A percentile compares a stretch with the other conserved stretches of the same genome.
Evolutionary conservation across 2,888 invertebrate genomes (phyloP).

Genomic region (Eremobia ochroleuca): DNA sequence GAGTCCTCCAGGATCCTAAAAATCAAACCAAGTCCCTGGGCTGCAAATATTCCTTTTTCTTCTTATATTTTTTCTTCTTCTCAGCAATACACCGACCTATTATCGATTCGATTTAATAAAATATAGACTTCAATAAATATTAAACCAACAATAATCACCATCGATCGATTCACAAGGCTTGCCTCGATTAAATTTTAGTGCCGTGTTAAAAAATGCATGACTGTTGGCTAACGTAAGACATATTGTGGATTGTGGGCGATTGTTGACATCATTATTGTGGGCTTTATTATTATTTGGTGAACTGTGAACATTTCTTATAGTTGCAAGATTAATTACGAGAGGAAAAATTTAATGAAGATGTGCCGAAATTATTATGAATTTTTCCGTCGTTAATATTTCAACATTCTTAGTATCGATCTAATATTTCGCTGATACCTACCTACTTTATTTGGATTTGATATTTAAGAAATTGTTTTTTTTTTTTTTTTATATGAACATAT

Average conservation of each 20-base stretch:
- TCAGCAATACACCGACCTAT: not conserved
- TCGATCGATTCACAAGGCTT: slow-evolving; percentile 35
- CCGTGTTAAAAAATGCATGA: slow-evolving; percentile 43
- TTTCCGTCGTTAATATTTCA: not conserved
- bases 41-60: not conserved
- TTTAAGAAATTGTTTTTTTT: not conserved
- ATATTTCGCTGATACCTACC: not conserved
- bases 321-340: slow-evolving; percentile 32
- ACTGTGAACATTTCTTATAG: slow-evolving; percentile 30
- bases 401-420: not conserved
- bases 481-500: too few relatives aligned
- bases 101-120: slow-evolving; percentile 6
- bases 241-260: slow-evolving; percentile 41
- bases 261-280: slow-evolving; percentile 45
- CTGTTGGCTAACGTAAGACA: slow-evolving; percentile 18
- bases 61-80: not conserved
- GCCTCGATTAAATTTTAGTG: slow-evolving; percentile 27
- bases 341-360: slow-evolving; percentile 32
- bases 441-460: not conserved
- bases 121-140: slow-evolving; percentile 8
- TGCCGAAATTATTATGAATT: slow-evolving; percentile 9
- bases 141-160: slow-evolving; percentile 16
- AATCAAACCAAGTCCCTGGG: not conserved
- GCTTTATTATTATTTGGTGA: slow-evolving; percentile 38
- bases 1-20: not conserved